Conservation (phyloP, 2,888 invertebrate genomes). For the Volucella bombylans region DNA sequence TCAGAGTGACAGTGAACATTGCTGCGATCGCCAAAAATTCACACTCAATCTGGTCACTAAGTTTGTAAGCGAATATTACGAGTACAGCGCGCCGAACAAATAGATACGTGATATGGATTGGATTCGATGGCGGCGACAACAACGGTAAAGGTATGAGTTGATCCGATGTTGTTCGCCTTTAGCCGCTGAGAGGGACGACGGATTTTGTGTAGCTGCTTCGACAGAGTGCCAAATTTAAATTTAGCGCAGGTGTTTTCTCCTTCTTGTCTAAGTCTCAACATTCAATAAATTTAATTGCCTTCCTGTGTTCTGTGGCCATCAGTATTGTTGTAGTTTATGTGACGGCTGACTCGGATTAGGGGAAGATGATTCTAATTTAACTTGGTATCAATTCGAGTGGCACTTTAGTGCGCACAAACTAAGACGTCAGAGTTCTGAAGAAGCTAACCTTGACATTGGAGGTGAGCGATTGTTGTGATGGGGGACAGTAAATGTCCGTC, state of each 20-base stretch:
- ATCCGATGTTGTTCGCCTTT: background rate
- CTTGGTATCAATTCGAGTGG: constrained; percentile 40
- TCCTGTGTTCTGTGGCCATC: constrained; percentile 23
- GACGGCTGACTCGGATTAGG: background rate
- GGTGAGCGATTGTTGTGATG: constrained; percentile 35
- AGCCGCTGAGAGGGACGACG: constrained; percentile 26
- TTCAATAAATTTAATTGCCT: constrained; percentile 59
- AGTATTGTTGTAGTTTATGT: background rate
- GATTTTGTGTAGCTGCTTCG: constrained; percentile 41
- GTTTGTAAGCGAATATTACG: constrained; percentile 49
- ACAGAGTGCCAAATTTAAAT: constrained; percentile 69
- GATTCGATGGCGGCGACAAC: constrained; percentile 62
- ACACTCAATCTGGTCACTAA: constrained; percentile 40
- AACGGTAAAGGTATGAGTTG: constrained; percentile 5
- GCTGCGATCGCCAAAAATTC: constrained; percentile 64
- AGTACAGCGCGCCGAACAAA: too few relatives aligned
- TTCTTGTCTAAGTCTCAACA: constrained; percentile 15
- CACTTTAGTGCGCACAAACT: constrained; percentile 17
- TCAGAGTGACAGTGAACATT: constrained; percentile 68
- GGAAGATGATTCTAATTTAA: constrained; percentile 33
- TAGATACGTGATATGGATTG: background rate
- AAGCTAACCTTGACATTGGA: constrained; percentile 60
- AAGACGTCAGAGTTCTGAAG: constrained; percentile 52
- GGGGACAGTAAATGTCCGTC: constrained; percentile 20
- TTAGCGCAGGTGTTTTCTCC: constrained; percentile 48